These are phyloP conservation scores for Archivesica marissinica DNA, from an alignment of 1,140 invertebrate species.

Conservation along the genomic window DNA sequence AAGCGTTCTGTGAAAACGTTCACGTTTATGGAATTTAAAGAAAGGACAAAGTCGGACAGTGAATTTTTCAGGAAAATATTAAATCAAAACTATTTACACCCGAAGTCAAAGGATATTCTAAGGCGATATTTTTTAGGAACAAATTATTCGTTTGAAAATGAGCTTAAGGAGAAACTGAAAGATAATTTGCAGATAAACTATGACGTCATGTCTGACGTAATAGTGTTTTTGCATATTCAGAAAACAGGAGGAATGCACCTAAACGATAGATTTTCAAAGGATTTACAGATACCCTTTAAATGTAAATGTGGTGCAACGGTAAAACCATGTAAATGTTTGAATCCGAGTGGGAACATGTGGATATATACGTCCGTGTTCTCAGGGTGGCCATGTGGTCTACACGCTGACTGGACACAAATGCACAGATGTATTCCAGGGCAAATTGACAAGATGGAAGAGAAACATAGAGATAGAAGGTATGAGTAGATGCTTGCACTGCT, in stretches of 20 bases:
- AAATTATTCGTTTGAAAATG: not conserved
- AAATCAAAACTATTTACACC: not conserved
- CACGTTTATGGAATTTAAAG: not conserved
- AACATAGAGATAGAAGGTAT: not conserved
- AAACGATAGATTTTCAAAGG: not conserved
- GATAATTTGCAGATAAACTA: not conserved
- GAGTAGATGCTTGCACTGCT: not conserved
- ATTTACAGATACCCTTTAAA: constrained; percentile 17
- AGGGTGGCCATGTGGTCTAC: constrained; percentile 43
- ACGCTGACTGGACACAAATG: constrained; percentile 48
- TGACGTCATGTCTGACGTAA: constrained; percentile 14
- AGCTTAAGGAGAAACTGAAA: not conserved
- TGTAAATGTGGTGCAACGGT: no score
- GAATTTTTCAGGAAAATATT: not conserved
- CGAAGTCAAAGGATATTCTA: not conserved
- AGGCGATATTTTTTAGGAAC: not conserved
- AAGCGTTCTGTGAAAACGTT: no score
- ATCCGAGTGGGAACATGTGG: not conserved
- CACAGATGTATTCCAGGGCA: constrained; percentile 23
- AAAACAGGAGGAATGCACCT: constrained; percentile 34
- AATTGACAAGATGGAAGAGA: not conserved
- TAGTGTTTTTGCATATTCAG: constrained; percentile 46
- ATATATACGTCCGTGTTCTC: constrained; percentile 17
- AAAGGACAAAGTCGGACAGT: not conserved
- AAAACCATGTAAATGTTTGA: not conserved